Evolutionary conservation across 2,888 invertebrate genomes (phyloP).

Genomic region (Monopis laevigella): DNA sequence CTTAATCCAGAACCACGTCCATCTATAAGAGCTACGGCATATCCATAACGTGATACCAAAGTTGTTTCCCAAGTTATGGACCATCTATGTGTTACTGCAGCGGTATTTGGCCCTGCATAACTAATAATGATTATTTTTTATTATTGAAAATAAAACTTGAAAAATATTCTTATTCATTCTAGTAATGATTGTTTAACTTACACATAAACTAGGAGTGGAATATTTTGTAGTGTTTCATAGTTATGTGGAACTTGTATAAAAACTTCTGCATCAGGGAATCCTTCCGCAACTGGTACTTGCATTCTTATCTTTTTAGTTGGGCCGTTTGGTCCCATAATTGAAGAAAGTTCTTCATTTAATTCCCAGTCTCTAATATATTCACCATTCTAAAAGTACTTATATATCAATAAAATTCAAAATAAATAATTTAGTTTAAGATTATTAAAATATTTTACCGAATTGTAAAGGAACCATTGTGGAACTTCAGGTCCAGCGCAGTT

Average conservation of each 20-base stretch:
- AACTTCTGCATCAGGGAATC: constrained; percentile 74
- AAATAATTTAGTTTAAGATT: neutral
- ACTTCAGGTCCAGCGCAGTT: constrained; percentile 87
- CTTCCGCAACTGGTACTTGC: constrained; percentile 71
- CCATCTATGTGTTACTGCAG: constrained; percentile 85
- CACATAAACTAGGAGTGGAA: constrained; percentile 87
- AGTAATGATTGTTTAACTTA: constrained; percentile 70
- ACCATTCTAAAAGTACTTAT: constrained; percentile 37
- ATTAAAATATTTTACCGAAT: constrained; percentile 45
- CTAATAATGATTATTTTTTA: constrained; percentile 41
- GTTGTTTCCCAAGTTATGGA: constrained; percentile 89
- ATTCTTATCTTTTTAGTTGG: constrained; percentile 70
- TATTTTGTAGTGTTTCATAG: constrained; percentile 74
- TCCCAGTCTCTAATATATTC: constrained; percentile 69
- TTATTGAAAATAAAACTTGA: too few species aligned
- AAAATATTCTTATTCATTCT: too few species aligned
- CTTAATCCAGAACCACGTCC: constrained; percentile 88
- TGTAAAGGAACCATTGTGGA: constrained; percentile 75
- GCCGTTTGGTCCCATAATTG: constrained; percentile 49
- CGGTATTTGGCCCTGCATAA: constrained; percentile 93
- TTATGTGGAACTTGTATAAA: constrained; percentile 78
- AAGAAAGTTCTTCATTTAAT: constrained; percentile 65
- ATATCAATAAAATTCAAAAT: neutral
- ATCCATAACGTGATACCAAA: constrained; percentile 81
- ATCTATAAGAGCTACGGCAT: constrained; percentile 91